Conservation (phyloP, 2,113 vertebrate species). For the Lates calcarifer region DNA sequence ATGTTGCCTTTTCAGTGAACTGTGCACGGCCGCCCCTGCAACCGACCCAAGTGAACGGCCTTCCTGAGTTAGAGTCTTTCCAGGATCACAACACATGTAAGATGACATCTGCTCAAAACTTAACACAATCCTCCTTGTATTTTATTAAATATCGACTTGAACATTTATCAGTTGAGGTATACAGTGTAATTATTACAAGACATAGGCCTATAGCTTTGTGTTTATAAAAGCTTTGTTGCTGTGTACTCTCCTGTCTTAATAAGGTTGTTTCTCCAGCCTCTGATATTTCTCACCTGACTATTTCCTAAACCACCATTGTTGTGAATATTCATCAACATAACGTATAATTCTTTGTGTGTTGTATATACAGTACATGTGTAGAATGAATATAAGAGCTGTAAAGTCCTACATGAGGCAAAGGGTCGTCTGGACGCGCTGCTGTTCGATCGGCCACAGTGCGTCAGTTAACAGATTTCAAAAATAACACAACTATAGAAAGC, state of each 20-base stretch:
- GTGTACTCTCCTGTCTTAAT: background rate
- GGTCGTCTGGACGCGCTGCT: background rate
- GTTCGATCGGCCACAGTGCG: background rate
- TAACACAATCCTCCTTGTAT: background rate
- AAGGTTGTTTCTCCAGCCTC: background rate
- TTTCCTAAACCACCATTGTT: background rate
- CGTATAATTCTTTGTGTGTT: background rate
- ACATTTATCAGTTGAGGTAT: constrained; percentile 1
- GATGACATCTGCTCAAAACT: constrained; percentile 20
- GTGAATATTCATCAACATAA: background rate
- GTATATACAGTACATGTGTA: background rate
- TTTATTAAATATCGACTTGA: background rate
- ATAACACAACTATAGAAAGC: background rate
- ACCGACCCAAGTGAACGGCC: constrained; percentile 19
- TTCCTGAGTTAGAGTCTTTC: constrained; percentile 28
- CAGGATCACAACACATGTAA: constrained; percentile 25
- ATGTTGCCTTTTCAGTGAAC: constrained; percentile 72
- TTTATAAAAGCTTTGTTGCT: constrained; percentile 3
- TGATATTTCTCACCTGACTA: background rate
- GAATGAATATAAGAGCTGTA: background rate
- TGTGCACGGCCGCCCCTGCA: constrained; percentile 56
- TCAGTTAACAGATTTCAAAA: constrained; percentile 5
- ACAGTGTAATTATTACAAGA: background rate
- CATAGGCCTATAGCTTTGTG: background rate
- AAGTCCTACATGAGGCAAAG: background rate